Base-by-base conservation (phyloP, 1,140 invertebrate species). In the Dendroctonus valens region DNA sequence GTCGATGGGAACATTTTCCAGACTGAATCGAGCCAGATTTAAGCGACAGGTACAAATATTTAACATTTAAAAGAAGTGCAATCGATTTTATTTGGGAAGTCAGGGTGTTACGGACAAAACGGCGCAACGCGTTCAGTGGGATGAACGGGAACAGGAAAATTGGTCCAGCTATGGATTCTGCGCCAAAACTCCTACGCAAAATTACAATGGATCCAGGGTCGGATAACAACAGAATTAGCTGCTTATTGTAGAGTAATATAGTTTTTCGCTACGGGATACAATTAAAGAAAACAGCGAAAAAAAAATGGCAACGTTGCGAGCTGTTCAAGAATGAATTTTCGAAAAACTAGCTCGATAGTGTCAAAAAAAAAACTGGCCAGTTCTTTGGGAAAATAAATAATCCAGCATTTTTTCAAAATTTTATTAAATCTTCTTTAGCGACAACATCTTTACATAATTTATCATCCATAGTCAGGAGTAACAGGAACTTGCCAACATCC, bases 81-180 rank as follows among this genome's bases (percentile, higher is more conserved):
- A 65, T 65, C 64, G 64, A 65, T 65, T 65, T 65, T 65, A 15
- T 37, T 59, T 41, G 7, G 15, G 9, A 50, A 52, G 44, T 42
- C 40, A 54, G 41, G 39, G 9, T 54, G 37, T 15, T 44, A 44
- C n/a, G 55, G 48, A 41, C 55, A 8, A 57, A 53, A 60, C 64
- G 50, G 65, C 65, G 65, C 65, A 67, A 52, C n/a, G 39, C n/a
- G 41, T 41, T 44, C 48, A 42, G 46, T 40, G 53, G 46, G 54
- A n/a, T 41, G 54, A 50, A 57, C 6, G 15, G 53, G 55, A 67
- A n/a, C 37, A 42, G 41, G 40, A 37, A 5, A 8, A 46, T 9
- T 59, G 59, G 65, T 67, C 65, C 65, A 55, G 58, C 41, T 59
- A 57, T 7, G 65, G 65, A 67, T 67, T 67, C 65, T 67, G 65